These are phyloP conservation scores for Lytechinus variegatus DNA, from an alignment of 35 echinoderm and acorn worm species.

Conservation along the genomic window DNA sequence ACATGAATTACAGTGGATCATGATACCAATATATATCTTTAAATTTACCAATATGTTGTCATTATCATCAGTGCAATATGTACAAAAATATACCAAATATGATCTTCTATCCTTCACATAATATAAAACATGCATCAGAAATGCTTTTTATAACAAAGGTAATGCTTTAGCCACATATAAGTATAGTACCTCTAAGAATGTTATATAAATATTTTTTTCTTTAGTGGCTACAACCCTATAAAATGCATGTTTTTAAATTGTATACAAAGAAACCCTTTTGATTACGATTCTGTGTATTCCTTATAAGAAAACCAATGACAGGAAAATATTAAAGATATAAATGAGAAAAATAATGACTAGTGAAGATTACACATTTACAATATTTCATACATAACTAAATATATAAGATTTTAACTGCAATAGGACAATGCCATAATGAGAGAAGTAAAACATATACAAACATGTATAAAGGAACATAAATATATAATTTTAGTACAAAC, in stretches of 20 bases:
- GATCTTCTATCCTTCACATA: neutral
- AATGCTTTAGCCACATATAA: neutral
- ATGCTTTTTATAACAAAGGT: neutral
- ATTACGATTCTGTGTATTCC: neutral
- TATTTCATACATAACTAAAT: neutral
- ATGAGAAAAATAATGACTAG: too few relatives aligned
- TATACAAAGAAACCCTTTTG: neutral
- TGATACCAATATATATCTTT: neutral
- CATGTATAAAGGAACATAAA: neutral
- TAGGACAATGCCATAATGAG: neutral
- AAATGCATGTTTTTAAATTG: too few relatives aligned
- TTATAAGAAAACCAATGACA: neutral
- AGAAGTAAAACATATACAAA: neutral
- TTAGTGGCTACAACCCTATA: too few relatives aligned
- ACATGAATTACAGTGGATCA: neutral
- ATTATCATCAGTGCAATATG: neutral
- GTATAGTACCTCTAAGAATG: too few relatives aligned
- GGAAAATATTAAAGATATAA: neutral
- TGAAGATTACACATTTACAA: too few relatives aligned
- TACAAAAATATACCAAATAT: neutral
- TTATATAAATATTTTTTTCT: too few relatives aligned
- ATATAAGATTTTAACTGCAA: neutral
- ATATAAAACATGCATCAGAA: neutral
- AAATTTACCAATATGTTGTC: neutral
- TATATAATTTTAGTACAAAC: neutral